These are phyloP conservation scores for Mastigias papua DNA, from an alignment of 30 jellyfish, hydroid and myxozoan species.

Conservation along the genomic window DNA sequence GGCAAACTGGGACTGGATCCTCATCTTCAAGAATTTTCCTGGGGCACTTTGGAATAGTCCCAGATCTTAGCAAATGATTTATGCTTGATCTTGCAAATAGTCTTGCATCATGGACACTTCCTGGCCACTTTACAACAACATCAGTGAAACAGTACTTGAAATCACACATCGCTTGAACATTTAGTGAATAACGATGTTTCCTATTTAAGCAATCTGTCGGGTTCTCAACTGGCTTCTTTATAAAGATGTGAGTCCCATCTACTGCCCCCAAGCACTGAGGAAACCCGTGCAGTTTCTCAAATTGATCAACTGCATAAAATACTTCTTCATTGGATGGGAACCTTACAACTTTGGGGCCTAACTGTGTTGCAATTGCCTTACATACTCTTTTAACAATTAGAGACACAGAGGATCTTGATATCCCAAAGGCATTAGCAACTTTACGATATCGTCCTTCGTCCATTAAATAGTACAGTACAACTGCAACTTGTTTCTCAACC, in stretches of 20 bases:
- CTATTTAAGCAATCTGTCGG: constrained; percentile 42
- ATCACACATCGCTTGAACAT: constrained; percentile 53
- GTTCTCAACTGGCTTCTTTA: constrained; percentile 21
- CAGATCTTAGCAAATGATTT: constrained; percentile 20
- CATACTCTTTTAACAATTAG: constrained; percentile 12
- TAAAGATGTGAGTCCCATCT: constrained; percentile 60
- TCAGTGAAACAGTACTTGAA: constrained; percentile 43
- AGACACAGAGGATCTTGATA: constrained; percentile 66
- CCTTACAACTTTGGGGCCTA: constrained; percentile 54
- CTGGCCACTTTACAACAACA: constrained; percentile 64
- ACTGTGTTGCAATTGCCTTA: constrained; percentile 2
- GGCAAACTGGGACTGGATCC: constrained; percentile 56
- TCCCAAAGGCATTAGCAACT: constrained; percentile 68
- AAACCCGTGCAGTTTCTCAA: constrained; percentile 34
- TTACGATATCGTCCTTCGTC: constrained; percentile 74
- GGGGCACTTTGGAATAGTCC: constrained; percentile 45
- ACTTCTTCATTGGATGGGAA: constrained; percentile 47
- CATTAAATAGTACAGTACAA: constrained; percentile 31
- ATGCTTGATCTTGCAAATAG: constrained; percentile 43
- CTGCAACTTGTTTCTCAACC: constrained; percentile 62
- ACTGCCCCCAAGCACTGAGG: constrained; percentile 76
- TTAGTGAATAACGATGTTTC: constrained; percentile 23
- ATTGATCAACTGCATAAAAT: not conserved
- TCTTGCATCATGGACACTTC: constrained; percentile 76
- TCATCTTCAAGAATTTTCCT: constrained; percentile 46